Percentiles rank a stretch among this genome's conserved stretches.
Conservation (phyloP, 64 coral and sea anemone species). For the Porites australiensis region DNA sequence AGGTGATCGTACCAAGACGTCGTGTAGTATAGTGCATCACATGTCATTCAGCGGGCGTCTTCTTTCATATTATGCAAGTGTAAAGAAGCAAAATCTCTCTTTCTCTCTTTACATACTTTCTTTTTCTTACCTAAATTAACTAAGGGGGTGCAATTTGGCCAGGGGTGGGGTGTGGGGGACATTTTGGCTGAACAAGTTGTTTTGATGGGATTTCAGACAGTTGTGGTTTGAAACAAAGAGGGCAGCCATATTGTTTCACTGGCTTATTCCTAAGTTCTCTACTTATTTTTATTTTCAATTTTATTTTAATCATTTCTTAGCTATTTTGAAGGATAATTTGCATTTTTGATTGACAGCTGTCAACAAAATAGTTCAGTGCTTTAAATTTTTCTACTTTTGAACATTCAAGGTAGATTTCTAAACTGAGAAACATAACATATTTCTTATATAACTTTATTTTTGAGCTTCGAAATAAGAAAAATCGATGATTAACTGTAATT, state of each 20-base stretch:
- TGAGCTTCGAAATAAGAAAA: no score
- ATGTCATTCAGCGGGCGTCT: constrained; percentile 32
- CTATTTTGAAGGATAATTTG: neutral
- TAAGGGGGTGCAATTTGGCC: constrained; percentile 25
- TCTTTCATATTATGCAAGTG: constrained; percentile 34
- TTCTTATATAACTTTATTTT: constrained; percentile 4
- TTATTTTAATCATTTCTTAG: neutral
- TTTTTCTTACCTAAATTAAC: neutral
- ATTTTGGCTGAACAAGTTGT: constrained; percentile 22
- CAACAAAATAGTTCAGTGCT: neutral
- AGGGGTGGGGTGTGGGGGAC: constrained; percentile 78
- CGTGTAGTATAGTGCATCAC: constrained; percentile 12
- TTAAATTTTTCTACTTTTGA: neutral
- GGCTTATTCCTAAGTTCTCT: neutral
- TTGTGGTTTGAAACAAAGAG: neutral
- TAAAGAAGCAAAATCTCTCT: neutral
- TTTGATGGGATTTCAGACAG: neutral
- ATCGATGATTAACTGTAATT: no score
- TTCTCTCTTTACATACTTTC: neutral
- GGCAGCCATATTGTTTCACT: constrained; percentile 80
- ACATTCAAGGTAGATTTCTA: neutral
- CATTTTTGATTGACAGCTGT: constrained; percentile 54
- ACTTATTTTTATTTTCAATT: neutral
- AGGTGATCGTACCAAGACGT: constrained; percentile 55
- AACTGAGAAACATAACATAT: neutral